phyloP scores from a whole-genome alignment of 1,140 invertebrate genomes.

The Araneus ventricosus region DNA sequence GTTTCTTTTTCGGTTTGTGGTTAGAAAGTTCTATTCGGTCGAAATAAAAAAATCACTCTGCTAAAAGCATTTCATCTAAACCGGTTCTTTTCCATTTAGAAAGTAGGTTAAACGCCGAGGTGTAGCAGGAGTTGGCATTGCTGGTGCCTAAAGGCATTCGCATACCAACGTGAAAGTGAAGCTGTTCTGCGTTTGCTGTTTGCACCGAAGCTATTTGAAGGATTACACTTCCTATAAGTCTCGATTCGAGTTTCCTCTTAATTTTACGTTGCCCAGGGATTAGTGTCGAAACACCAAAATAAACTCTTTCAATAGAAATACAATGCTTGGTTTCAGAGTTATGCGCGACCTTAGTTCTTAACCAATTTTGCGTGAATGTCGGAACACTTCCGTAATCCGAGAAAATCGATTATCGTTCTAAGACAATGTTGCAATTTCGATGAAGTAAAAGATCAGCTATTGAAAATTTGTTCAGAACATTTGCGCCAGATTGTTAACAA shows the following conservation, averaged over 20 bases:
- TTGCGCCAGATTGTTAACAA: no score
- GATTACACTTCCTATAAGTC: neutral
- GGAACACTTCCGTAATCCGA: no score
- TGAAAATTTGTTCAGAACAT: no score
- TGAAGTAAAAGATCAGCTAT: no score
- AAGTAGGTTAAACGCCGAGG: conserved; percentile 12
- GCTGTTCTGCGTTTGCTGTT: neutral
- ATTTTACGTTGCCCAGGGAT: neutral
- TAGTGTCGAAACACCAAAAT: neutral
- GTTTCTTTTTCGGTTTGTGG: neutral
- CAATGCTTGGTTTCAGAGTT: no score
- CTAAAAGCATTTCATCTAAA: conserved; percentile 9
- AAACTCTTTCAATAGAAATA: no score
- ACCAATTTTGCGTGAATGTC: no score
- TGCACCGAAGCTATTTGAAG: neutral
- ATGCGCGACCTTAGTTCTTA: no score
- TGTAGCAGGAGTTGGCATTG: neutral
- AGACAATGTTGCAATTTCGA: no score
- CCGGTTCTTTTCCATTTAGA: conserved; percentile 18
- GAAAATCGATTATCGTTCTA: no score
- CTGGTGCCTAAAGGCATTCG: neutral
- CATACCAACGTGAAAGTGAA: neutral
- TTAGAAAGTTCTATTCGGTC: neutral
- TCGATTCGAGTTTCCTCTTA: neutral
- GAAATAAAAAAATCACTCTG: neutral